Percentiles rank a stretch among this genome's conserved stretches.
These are phyloP conservation scores for Eristalinus sepulchralis DNA, from an alignment of 2,888 invertebrate genomes.

Conservation along the genomic window DNA sequence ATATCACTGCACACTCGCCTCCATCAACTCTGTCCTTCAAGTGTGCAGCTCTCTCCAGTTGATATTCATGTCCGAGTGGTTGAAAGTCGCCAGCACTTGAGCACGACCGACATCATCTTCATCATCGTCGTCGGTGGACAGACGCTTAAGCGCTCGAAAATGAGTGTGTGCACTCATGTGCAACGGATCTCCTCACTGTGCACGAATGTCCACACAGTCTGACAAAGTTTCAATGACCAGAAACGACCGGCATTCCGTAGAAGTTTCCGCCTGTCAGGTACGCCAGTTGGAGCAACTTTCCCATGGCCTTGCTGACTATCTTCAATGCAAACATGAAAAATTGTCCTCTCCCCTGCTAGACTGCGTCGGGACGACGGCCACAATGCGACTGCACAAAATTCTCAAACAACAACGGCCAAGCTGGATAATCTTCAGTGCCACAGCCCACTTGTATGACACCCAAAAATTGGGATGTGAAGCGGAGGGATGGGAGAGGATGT, in stretches of 20 bases:
- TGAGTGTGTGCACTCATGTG: neutral
- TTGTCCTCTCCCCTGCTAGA: neutral
- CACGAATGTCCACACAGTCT: neutral
- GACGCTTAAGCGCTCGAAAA: neutral
- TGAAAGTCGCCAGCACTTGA: neutral
- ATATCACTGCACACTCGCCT: neutral
- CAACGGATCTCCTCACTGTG: neutral
- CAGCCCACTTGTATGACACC: neutral
- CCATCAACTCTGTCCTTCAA: neutral
- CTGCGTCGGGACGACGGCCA: neutral
- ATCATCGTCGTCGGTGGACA: neutral
- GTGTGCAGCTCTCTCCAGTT: neutral
- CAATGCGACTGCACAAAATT: neutral
- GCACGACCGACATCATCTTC: neutral
- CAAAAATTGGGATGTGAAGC: too few species aligned
- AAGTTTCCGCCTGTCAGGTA: neutral
- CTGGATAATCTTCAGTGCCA: neutral
- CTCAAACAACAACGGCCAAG: neutral
- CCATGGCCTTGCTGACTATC: neutral
- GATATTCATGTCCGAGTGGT: neutral
- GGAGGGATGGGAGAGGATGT: neutral
- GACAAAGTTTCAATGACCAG: conserved; percentile 10
- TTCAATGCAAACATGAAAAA: conserved; percentile 8
- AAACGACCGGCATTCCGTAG: neutral
- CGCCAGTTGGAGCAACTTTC: conserved; percentile 4